Percentiles rank a stretch among this genome's conserved stretches.
Conservation (phyloP, 2,797 vertebrate species). For the Amblyopsis hoosieri region DNA sequence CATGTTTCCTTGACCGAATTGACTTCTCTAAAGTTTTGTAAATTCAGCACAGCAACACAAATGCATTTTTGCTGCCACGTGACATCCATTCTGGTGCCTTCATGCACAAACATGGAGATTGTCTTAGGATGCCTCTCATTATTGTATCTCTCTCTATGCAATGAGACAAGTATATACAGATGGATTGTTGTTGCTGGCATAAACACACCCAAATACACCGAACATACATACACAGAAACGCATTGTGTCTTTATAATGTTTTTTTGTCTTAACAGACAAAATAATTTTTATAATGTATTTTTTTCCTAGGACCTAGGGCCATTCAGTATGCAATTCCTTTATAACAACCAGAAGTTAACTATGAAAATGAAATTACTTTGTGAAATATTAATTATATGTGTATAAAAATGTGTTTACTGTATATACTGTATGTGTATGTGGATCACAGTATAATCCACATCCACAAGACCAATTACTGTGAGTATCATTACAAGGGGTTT, state of each 20-base stretch:
- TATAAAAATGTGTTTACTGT: no score
- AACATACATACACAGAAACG: background rate
- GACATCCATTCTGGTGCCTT: conserved; percentile 73
- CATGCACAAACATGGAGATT: conserved; percentile 44
- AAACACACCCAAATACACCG: background rate
- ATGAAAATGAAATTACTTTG: no score
- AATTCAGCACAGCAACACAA: conserved; percentile 89
- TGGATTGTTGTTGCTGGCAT: background rate
- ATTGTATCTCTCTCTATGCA: conserved; percentile 29
- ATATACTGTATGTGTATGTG: no score
- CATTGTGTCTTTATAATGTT: background rate
- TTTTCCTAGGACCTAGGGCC: no score
- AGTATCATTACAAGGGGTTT: no score
- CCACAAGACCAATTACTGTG: no score
- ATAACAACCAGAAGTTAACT: no score
- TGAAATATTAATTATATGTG: no score
- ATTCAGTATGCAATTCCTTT: no score
- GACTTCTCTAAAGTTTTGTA: conserved; percentile 80
- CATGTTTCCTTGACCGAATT: conserved; percentile 82
- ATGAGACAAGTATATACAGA: background rate
- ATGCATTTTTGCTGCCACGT: conserved; percentile 78
- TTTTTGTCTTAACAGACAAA: background rate
- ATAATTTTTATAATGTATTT: background rate
- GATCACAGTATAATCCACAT: no score
- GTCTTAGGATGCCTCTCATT: conserved; percentile 36